Evolutionary conservation across 2,797 vertebrate genomes (phyloP).

Genomic region (Triplophysa yarkandensis): DNA sequence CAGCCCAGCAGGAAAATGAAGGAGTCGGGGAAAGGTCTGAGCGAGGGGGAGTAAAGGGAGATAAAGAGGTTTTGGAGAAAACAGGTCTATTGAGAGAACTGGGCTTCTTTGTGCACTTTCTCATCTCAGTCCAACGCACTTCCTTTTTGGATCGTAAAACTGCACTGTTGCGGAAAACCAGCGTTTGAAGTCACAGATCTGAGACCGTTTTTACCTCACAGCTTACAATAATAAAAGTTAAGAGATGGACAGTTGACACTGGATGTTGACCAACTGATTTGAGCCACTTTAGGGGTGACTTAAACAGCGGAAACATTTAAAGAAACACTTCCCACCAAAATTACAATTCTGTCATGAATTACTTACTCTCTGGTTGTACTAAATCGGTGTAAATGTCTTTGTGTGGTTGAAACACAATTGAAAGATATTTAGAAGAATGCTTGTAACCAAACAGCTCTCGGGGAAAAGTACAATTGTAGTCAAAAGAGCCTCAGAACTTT

Average conservation of each 20-base stretch:
- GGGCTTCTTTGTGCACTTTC: conserved; percentile 64
- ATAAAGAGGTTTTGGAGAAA: conserved; percentile 29
- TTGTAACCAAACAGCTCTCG: too few relatives aligned
- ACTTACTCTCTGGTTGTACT: too few relatives aligned
- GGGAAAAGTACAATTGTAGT: too few relatives aligned
- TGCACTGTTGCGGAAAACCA: conserved; percentile 32
- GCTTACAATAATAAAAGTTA: conserved; percentile 8
- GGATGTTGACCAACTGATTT: not conserved
- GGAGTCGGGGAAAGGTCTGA: conserved; percentile 51
- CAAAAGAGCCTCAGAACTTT: too few relatives aligned
- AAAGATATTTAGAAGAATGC: too few relatives aligned
- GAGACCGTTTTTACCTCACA: not conserved
- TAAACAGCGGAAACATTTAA: too few relatives aligned
- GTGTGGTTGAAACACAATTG: too few relatives aligned
- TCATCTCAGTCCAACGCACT: conserved; percentile 55
- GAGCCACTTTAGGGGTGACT: not conserved
- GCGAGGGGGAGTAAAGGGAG: conserved; percentile 50
- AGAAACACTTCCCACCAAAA: too few relatives aligned
- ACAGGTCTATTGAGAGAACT: conserved; percentile 62
- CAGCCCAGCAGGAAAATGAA: conserved; percentile 52
- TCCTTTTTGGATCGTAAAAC: conserved; percentile 64
- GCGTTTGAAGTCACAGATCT: conserved; percentile 46
- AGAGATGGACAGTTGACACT: conserved; percentile 11
- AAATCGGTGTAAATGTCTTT: too few relatives aligned
- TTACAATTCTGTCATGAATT: too few relatives aligned